phyloP scores from a whole-genome alignment of 2,888 invertebrate genomes.

The Patella pellucida region DNA sequence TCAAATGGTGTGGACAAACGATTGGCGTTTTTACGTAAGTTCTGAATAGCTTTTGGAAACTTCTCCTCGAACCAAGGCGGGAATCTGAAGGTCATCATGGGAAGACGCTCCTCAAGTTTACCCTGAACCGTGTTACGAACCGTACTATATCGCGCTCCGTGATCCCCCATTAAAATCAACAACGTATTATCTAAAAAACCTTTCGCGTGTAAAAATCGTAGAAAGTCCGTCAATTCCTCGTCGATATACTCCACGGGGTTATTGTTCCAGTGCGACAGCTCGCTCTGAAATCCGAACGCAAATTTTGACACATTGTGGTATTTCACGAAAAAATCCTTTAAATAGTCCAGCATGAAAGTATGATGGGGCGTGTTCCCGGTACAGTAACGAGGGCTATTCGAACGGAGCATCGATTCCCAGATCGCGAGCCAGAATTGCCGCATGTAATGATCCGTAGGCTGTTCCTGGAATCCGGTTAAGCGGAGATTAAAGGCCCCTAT shows the following conservation, averaged over 20 bases:
- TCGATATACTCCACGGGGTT: conserved; percentile 64
- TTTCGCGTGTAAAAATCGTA: conserved; percentile 43
- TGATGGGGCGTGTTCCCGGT: conserved; percentile 60
- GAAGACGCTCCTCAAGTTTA: conserved; percentile 66
- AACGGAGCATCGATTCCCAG: conserved; percentile 45
- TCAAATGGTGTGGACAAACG: conserved; percentile 64
- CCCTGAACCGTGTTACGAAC: conserved; percentile 61
- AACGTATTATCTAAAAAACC: conserved; percentile 61
- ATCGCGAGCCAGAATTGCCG: conserved; percentile 65
- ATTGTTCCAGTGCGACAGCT: conserved; percentile 62
- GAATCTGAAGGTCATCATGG: conserved; percentile 61
- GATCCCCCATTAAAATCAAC: conserved; percentile 63
- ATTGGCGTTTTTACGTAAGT: conserved; percentile 53
- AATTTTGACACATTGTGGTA: conserved; percentile 61
- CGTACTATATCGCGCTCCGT: conserved; percentile 61
- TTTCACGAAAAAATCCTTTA: conserved; percentile 58
- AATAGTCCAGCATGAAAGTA: conserved; percentile 57
- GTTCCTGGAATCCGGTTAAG: conserved; percentile 61
- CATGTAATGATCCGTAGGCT: conserved; percentile 69
- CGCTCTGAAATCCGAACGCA: conserved; percentile 58
- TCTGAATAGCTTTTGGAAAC: conserved; percentile 41
- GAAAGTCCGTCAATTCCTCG: conserved; percentile 51
- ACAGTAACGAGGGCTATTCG: conserved; percentile 49
- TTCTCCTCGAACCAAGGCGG: conserved; percentile 53
- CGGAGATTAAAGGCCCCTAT: conserved; percentile 63